Conservation (phyloP, 1,140 invertebrate genomes). For the Eumaeus atala region DNA sequence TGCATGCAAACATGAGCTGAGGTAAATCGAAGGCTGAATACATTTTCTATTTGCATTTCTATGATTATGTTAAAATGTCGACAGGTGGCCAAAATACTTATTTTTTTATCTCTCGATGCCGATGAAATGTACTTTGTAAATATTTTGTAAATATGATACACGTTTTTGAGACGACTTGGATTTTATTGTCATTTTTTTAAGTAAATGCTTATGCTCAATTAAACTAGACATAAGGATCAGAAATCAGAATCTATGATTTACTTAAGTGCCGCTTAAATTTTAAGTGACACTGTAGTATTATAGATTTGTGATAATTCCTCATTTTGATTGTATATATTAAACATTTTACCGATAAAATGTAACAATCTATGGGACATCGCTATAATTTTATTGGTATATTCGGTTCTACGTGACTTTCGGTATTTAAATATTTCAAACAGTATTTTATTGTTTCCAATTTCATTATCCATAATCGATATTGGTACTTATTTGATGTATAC, state of each 20-base stretch:
- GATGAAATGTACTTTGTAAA: constrained; percentile 50
- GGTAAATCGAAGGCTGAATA: constrained; percentile 43
- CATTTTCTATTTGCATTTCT: constrained; percentile 55
- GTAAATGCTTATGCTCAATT: constrained; percentile 72
- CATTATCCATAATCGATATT: constrained; percentile 13
- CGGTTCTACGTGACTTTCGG: not conserved
- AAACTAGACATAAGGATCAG: constrained; percentile 55
- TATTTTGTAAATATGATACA: constrained; percentile 68
- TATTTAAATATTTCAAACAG: constrained; percentile 5
- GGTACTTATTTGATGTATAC: constrained; percentile 59
- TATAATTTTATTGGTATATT: not conserved
- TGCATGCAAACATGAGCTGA: not conserved
- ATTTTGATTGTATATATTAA: constrained; percentile 35
- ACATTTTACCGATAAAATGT: constrained; percentile 19
- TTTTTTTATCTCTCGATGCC: constrained; percentile 34
- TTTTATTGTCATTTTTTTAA: constrained; percentile 57
- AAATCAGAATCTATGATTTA: constrained; percentile 22
- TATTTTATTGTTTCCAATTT: constrained; percentile 14
- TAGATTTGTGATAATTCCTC: constrained; percentile 16
- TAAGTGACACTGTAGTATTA: constrained; percentile 21
- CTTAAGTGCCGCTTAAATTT: constrained; percentile 21
- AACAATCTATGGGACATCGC: constrained; percentile 1
- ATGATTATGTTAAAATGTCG: constrained; percentile 36
- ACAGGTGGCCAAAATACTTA: constrained; percentile 60
- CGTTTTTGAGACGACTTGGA: constrained; percentile 51